Conservation (phyloP, 2,888 invertebrate species). For the Rutpela maculata region DNA sequence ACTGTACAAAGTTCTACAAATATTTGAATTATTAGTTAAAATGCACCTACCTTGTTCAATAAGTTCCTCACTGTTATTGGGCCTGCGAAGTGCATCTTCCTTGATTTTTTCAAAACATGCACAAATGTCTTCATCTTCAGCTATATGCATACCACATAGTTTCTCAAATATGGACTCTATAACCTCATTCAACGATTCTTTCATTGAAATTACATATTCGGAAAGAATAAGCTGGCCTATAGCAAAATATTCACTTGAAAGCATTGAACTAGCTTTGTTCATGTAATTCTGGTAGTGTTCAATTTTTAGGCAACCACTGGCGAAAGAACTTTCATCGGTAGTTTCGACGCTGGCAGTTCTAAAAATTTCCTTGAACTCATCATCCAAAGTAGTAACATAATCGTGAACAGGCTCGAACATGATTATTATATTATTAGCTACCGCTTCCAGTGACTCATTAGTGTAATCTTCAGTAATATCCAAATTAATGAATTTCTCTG, state of each 20-base stretch:
- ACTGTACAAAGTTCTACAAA: too few species aligned
- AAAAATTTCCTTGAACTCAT: conserved; percentile 74
- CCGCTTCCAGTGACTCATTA: conserved; percentile 75
- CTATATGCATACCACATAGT: conserved; percentile 80
- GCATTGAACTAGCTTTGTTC: conserved; percentile 78
- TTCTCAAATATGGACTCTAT: conserved; percentile 80
- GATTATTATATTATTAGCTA: conserved; percentile 75
- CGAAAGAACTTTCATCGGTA: conserved; percentile 74
- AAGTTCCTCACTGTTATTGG: conserved; percentile 87
- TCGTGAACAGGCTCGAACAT: conserved; percentile 77
- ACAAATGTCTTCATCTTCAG: conserved; percentile 82
- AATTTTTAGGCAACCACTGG: conserved; percentile 79
- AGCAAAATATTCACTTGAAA: conserved; percentile 82
- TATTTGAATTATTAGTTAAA: too few species aligned
- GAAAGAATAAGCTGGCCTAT: conserved; percentile 80
- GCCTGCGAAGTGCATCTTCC: conserved; percentile 82
- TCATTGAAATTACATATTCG: conserved; percentile 79
- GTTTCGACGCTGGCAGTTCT: conserved; percentile 24
- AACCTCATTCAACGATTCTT: conserved; percentile 77
- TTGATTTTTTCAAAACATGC: conserved; percentile 83
- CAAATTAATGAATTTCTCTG: conserved; percentile 60
- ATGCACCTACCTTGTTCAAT: conserved; percentile 80
- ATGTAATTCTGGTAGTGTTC: conserved; percentile 78
- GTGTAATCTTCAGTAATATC: conserved; percentile 66
- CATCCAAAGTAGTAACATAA: conserved; percentile 76